Base-by-base conservation (phyloP, 2,113 vertebrate genomes). In the Tachysurus fulvidraco region DNA sequence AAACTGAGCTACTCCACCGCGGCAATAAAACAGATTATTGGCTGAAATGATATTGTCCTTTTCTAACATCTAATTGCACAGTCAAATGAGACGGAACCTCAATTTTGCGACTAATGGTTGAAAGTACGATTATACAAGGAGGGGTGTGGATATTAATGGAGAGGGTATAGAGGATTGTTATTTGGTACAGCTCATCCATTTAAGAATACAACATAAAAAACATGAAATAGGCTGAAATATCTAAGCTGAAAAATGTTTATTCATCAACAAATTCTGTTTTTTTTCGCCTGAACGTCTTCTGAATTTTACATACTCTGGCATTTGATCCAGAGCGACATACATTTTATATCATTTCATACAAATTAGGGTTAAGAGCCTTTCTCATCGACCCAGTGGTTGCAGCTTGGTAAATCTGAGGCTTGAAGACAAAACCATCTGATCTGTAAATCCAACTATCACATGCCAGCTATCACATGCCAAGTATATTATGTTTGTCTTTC, bases 51-150 rank as follows among this genome's bases (percentile, higher is more conserved):
- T 46, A 78, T 17, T 59, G 65, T 78, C 11, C 41, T 85, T 77
- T 77, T 62, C 6, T n/a, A 17, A 52, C 30, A 23, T 78, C 73
- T 84, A 52, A 62, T 64, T 14, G 74, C 44, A 85, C 60, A 52
- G 11, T 52, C 57, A 85, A 65, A 85, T 65, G 84, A 85, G 57
- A 78, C 44, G 59, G 55, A 84, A 84, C 57, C 25, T 60, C 25
- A 11, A 76, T 76, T 62, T n/a, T 28, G 28, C 3, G 8, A 10
- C 57, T 59, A 81, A 85, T 50, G 65, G n/a, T 46, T 30, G 7
- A 60, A 62, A 46, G 36, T 62, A 60, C 11, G 74, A 74, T 59
- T 81, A 62, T n/a, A 7, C 69, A 25, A 17, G 30, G 21, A n/a
- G 83, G 30, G 14, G 50, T 16, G 25, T 28, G 57, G n/a, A 25